Percentiles rank a stretch among this genome's conserved stretches.
These are phyloP conservation scores for Neosilurus hyrtlii DNA, from an alignment of 2,797 vertebrate genomes.

Conservation along the genomic window DNA sequence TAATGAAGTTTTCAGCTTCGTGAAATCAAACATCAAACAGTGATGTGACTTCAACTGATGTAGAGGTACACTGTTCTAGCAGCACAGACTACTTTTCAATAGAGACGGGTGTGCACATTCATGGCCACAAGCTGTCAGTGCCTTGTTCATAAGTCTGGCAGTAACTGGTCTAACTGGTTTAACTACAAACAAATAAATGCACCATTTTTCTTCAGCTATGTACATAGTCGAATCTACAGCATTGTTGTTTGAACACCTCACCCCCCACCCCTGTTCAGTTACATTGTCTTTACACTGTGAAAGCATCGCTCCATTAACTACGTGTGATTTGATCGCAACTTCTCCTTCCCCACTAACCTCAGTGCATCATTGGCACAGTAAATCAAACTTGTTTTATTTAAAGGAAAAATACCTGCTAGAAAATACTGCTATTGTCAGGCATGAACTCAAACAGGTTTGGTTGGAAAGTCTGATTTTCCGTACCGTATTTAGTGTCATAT, in stretches of 20 bases:
- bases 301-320: not conserved
- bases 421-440: no score
- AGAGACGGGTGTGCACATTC: not conserved
- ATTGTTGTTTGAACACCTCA: not conserved
- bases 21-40: not conserved
- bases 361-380: no score
- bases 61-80: not conserved
- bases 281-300: not conserved
- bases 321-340: not conserved
- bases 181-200: not conserved
- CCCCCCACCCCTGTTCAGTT: not conserved
- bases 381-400: not conserved
- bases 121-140: not conserved
- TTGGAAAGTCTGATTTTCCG: not conserved
- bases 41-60: not conserved
- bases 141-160: not conserved
- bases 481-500: not conserved
- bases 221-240: not conserved
- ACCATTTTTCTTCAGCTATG: not conserved
- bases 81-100: not conserved
- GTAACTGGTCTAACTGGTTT: constrained; percentile 12
- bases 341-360: not conserved
- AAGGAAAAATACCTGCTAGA: not conserved
- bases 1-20: not conserved
- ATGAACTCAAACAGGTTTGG: not conserved